Evolutionary conservation across 2,113 vertebrate species (phyloP).

Genomic region (Pelecanoides urinatrix): DNA sequence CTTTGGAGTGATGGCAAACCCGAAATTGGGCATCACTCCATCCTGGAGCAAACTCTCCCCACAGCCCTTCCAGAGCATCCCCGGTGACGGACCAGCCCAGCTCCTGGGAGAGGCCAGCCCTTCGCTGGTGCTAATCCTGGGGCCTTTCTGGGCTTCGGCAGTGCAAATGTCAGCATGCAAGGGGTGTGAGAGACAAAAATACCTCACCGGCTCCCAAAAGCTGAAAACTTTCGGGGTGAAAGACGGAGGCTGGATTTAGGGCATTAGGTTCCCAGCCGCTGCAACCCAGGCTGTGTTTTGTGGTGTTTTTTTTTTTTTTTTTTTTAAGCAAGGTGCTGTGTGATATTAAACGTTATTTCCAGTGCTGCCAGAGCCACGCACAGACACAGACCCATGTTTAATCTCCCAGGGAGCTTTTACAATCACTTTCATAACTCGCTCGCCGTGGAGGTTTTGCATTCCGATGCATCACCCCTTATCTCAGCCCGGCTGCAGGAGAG

Average conservation of each 20-base stretch:
- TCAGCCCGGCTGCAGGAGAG: neutral
- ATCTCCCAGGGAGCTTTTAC: neutral
- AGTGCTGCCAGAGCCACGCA: neutral
- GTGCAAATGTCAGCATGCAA: neutral
- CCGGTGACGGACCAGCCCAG: neutral
- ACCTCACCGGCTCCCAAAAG: neutral
- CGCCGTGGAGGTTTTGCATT: neutral
- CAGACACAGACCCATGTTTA: accelerated
- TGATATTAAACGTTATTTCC: conserved; percentile 81
- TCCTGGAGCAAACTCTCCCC: neutral
- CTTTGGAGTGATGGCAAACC: neutral
- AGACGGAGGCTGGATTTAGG: neutral
- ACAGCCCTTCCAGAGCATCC: neutral
- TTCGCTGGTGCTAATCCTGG: neutral
- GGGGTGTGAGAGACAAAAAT: neutral
- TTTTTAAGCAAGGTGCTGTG: conserved; percentile 76
- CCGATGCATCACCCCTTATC: neutral
- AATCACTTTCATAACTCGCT: conserved; percentile 3
- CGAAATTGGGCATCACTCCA: neutral
- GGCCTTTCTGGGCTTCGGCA: neutral
- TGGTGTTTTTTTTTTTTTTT: neutral
- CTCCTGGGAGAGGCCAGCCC: neutral
- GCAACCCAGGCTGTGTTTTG: conserved; percentile 54
- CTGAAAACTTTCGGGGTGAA: neutral
- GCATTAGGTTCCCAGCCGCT: conserved; percentile 10